These are phyloP conservation scores for Aramus guarauna DNA, from an alignment of 2,113 vertebrate species.

Conservation along the genomic window DNA sequence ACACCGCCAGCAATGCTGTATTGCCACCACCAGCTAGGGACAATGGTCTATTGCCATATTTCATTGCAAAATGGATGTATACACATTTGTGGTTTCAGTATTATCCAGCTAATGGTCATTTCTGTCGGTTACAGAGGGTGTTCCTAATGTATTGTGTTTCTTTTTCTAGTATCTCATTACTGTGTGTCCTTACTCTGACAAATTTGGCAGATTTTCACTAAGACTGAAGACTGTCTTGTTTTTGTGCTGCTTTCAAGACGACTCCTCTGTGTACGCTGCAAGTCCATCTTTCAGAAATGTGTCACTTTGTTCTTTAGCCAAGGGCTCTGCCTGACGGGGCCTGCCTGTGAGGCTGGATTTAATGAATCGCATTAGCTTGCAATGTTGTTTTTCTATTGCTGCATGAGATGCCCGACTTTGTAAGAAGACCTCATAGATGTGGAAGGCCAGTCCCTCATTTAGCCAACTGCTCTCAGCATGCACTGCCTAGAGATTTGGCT, in stretches of 20 bases:
- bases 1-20: neutral
- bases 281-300: neutral
- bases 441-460: neutral
- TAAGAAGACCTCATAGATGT: neutral
- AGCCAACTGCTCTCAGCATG: neutral
- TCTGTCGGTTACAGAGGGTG: neutral
- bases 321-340: neutral
- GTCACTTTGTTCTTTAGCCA: neutral
- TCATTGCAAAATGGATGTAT: neutral
- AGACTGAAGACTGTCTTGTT: neutral
- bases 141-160: neutral
- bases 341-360: neutral
- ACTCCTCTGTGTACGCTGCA: neutral
- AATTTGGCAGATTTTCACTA: neutral
- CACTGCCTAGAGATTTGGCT: neutral
- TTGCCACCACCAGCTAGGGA: neutral
- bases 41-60: fast-evolving
- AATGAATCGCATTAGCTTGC: neutral
- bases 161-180: neutral
- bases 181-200: neutral
- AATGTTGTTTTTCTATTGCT: neutral
- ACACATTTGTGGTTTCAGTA: neutral
- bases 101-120: neutral
- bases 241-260: neutral
- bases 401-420: neutral